A percentile compares a stretch with the other conserved stretches of the same genome.
Conservation (phyloP, 1,140 invertebrate species). For the Drosophila asahinai region DNA sequence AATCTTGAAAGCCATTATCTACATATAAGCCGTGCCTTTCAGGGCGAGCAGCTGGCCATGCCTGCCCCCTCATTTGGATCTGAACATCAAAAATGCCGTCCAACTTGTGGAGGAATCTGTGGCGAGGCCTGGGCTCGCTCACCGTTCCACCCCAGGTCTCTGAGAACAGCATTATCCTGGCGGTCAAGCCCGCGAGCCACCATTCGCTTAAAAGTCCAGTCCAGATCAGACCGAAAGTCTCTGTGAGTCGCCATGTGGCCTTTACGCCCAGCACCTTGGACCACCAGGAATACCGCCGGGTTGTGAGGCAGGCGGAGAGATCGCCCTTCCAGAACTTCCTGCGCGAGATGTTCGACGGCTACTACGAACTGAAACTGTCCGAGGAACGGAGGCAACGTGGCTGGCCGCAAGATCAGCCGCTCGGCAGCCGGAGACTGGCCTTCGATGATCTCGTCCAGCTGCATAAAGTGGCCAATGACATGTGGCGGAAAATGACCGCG, state of each 20-base stretch:
- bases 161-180: neutral
- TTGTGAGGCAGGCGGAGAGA: conserved; percentile 5
- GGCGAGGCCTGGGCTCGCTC: neutral
- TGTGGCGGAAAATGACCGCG: conserved; percentile 18
- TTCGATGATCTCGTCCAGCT: conserved; percentile 6
- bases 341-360: conserved; percentile 20
- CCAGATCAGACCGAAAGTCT: neutral
- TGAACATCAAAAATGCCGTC: neutral
- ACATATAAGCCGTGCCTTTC: neutral
- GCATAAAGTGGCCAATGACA: conserved; percentile 17
- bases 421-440: neutral
- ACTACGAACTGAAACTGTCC: conserved; percentile 15
- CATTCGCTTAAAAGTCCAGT: neutral
- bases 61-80: neutral
- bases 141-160: neutral
- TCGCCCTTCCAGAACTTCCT: conserved; percentile 34
- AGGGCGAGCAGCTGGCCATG: conserved; percentile 11
- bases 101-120: neutral
- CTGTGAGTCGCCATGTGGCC: conserved; percentile 12
- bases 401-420: neutral
- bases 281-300: neutral
- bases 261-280: conserved; percentile 35
- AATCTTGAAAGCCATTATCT: neutral
- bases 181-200: neutral
- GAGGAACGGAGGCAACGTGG: neutral